A percentile compares a stretch with the other conserved stretches of the same genome.
Conservation (phyloP, 2,888 invertebrate genomes). For the Rapana venosa region DNA sequence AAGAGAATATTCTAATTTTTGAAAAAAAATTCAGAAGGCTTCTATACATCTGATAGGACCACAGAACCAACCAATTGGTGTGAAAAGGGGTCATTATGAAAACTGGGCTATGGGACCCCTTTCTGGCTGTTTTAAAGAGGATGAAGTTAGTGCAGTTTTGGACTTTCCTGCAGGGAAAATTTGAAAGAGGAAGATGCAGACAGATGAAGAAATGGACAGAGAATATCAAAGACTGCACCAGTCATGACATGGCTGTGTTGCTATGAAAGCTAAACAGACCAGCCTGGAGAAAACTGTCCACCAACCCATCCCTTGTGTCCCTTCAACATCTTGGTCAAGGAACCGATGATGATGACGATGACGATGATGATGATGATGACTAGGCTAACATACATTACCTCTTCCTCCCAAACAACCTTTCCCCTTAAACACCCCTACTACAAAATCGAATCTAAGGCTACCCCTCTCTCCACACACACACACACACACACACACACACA, state of each 20-base stretch:
- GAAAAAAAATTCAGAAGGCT: no score
- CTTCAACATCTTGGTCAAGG: not conserved
- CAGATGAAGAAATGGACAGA: constrained; percentile 8
- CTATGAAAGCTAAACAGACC: not conserved
- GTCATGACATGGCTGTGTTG: not conserved
- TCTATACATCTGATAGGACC: no score
- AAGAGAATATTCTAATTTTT: no score
- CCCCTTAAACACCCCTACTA: not conserved
- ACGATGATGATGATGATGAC: not conserved
- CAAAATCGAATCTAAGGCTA: not conserved
- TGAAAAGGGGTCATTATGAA: no score
- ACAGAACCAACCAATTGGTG: no score
- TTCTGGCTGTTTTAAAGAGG: no score
- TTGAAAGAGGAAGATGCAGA: not conserved
- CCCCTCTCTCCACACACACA: not conserved
- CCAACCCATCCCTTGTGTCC: not conserved
- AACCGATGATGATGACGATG: not conserved
- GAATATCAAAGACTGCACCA: not conserved
- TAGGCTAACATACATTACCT: not conserved
- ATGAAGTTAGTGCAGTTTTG: no score
- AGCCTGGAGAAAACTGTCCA: not conserved
- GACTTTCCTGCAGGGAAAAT: no score
- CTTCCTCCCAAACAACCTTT: not conserved
- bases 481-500: constrained; percentile 31
- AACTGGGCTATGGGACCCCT: no score